Conservation (phyloP, 2,113 vertebrate genomes). For the Rousettus leschenaultii region DNA sequence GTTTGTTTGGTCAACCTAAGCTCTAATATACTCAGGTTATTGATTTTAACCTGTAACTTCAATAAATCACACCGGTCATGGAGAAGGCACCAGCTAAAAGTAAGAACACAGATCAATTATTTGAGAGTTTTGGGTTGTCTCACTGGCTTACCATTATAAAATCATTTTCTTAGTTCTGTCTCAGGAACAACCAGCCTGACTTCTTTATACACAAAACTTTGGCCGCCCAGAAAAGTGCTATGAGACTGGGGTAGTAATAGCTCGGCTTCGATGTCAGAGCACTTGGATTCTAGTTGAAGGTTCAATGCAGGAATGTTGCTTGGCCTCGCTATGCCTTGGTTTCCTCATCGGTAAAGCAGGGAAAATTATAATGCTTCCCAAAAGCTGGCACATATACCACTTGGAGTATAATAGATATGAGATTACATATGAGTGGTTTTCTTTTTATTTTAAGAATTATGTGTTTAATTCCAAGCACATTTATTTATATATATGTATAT, state of each 20-base stretch:
- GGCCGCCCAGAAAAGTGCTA: not conserved
- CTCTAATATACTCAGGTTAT: slow-evolving; percentile 53
- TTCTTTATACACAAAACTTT: not conserved
- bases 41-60: slow-evolving; percentile 38
- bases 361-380: not conserved
- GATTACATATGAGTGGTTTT: not conserved
- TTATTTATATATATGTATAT: not conserved
- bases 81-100: not conserved
- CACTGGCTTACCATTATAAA: not conserved
- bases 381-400: not conserved
- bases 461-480: not conserved
- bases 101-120: slow-evolving; percentile 44
- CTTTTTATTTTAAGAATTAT: not conserved
- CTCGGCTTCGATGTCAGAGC: not conserved
- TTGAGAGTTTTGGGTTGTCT: not conserved
- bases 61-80: slow-evolving; percentile 48
- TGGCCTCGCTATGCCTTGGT: not conserved
- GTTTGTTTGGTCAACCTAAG: slow-evolving; percentile 46
- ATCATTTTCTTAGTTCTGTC: not conserved
- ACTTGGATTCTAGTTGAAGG: not conserved
- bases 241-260: not conserved
- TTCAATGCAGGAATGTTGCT: not conserved
- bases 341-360: not conserved
- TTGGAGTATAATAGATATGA: not conserved
- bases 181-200: not conserved